phyloP scores from a whole-genome alignment of 2,113 vertebrate species.

The Crocuta crocuta region DNA sequence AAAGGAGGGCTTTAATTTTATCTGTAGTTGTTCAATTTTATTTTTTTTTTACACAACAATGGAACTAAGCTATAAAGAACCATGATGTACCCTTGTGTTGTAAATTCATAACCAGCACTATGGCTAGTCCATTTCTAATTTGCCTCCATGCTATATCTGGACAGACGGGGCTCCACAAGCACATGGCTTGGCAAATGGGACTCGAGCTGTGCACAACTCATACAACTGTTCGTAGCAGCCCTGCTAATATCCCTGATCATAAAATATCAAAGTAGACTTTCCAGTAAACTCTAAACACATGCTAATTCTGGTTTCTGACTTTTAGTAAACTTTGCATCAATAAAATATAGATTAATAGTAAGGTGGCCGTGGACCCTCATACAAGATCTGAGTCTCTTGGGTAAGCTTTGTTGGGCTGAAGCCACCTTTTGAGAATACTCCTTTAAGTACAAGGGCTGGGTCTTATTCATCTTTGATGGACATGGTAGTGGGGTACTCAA shows the following conservation, averaged over 20 bases:
- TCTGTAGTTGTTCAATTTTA: not conserved
- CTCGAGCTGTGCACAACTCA: not conserved
- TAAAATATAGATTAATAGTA: not conserved
- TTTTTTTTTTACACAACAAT: not conserved
- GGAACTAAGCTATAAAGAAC: not conserved
- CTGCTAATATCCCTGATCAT: not conserved
- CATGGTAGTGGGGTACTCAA: not conserved
- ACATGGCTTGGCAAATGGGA: not conserved
- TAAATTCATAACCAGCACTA: not conserved
- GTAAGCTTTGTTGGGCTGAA: not conserved
- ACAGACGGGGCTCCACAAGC: not conserved
- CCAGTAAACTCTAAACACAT: not conserved
- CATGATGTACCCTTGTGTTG: not conserved
- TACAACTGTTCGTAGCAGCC: not conserved
- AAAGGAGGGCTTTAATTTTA: not conserved
- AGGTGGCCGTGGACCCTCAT: not conserved
- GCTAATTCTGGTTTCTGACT: slow-evolving; percentile 10
- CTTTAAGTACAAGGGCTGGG: not conserved
- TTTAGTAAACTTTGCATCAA: not conserved
- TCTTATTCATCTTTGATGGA: not conserved
- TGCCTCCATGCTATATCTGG: not conserved
- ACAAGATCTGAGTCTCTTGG: not conserved
- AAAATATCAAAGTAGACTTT: not conserved
- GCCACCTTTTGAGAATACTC: not conserved
- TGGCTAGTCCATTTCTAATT: not conserved